Evolutionary conservation across 2,888 invertebrate species (phyloP).

Genomic region (Pocota personata): DNA sequence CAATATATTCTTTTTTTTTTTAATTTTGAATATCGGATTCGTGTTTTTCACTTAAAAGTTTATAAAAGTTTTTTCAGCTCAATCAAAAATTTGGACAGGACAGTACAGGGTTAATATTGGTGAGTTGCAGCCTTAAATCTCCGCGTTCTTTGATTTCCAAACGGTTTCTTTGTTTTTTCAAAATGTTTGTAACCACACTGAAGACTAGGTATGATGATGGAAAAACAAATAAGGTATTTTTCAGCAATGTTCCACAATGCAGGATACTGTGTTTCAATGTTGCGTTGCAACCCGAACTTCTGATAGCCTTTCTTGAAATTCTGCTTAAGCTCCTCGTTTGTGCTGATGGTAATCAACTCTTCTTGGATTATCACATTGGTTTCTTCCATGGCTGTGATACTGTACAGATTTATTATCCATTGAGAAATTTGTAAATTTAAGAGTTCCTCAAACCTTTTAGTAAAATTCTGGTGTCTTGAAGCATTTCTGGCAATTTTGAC

Average conservation of each 20-base stretch:
- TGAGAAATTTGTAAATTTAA: neutral
- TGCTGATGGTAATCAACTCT: neutral
- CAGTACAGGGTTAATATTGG: too few species aligned
- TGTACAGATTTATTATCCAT: neutral
- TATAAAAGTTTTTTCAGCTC: too few species aligned
- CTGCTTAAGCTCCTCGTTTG: neutral
- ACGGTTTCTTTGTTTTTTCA: neutral
- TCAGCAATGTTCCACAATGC: neutral
- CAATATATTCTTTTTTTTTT: too few species aligned
- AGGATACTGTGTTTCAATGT: too few species aligned
- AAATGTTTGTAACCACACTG: neutral
- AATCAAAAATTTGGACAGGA: too few species aligned
- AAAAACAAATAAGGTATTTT: neutral
- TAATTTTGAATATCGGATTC: too few species aligned
- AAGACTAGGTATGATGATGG: neutral
- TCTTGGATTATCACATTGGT: neutral
- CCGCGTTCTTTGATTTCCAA: neutral
- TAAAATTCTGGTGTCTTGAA: too few species aligned
- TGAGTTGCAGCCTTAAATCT: neutral
- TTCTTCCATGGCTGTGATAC: neutral
- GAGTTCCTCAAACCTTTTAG: neutral
- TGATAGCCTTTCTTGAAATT: neutral
- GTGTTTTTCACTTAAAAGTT: too few species aligned
- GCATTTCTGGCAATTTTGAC: neutral
- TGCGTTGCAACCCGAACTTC: too few species aligned